phyloP scores from a whole-genome alignment of 2,113 vertebrate genomes.

The Psittacara wagleri region DNA sequence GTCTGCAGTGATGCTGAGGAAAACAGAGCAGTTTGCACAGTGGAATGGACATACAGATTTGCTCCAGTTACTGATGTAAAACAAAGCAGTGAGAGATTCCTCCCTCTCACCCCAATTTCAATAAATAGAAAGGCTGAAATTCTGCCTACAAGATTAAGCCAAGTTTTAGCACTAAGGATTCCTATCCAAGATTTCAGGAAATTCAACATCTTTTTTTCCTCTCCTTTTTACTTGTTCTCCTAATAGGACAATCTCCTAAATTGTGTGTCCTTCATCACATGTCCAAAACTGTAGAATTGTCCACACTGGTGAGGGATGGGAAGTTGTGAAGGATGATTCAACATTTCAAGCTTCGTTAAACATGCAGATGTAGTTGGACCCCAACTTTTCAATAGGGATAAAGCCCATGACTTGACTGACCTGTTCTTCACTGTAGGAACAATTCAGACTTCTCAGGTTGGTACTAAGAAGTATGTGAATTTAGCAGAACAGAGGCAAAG shows the following conservation, averaged over 20 bases:
- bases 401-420: not conserved
- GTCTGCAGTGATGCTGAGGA: not conserved
- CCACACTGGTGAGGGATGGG: not conserved
- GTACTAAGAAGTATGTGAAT: not conserved
- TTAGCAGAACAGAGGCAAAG: not conserved
- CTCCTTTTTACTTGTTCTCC: not conserved
- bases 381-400: not conserved
- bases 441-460: not conserved
- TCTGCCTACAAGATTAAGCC: not conserved
- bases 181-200: not conserved
- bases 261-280: not conserved
- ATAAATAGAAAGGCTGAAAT: not conserved
- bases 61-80: not conserved
- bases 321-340: not conserved
- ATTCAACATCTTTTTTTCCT: not conserved
- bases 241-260: not conserved
- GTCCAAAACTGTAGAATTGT: not conserved
- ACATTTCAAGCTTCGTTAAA: not conserved
- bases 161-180: not conserved
- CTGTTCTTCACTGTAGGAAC: not conserved
- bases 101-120: rapidly evolving
- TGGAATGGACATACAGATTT: not conserved
- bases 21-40: not conserved
- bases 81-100: not conserved
- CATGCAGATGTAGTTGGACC: not conserved